Percentiles rank a stretch among this genome's conserved stretches.
phyloP scores from a whole-genome alignment of 2,888 invertebrate species.

The Panorpa germanica region DNA sequence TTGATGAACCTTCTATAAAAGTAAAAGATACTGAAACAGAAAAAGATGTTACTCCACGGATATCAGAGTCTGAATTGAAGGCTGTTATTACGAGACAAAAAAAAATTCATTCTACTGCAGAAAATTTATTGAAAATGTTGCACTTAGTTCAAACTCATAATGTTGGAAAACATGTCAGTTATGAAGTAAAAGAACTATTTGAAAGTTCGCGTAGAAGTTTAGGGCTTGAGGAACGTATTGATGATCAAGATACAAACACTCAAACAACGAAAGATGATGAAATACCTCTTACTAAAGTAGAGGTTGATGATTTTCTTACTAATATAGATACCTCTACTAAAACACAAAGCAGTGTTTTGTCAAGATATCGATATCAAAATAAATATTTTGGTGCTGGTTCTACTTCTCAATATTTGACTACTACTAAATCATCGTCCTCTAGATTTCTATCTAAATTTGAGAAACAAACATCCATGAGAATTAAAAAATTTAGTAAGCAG shows the following conservation, averaged over 20 bases:
- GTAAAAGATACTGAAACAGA: constrained; percentile 10
- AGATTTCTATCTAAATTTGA: constrained; percentile 27
- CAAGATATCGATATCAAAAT: too few relatives aligned
- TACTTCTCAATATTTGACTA: too few relatives aligned
- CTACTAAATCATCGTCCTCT: too few relatives aligned
- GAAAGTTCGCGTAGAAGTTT: constrained; percentile 43
- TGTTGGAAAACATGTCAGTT: constrained; percentile 58
- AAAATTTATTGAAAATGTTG: constrained; percentile 51
- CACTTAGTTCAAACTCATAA: constrained; percentile 56
- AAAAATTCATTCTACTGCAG: constrained; percentile 46
- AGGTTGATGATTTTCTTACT: too few relatives aligned
- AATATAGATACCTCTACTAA: too few relatives aligned
- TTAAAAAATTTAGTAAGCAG: constrained; percentile 54
- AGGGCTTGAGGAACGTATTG: constrained; percentile 13
- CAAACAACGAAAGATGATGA: not conserved
- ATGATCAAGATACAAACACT: constrained; percentile 11
- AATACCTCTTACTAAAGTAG: too few relatives aligned
- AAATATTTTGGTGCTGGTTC: too few relatives aligned
- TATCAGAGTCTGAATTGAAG: constrained; percentile 3
- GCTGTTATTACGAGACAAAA: constrained; percentile 24
- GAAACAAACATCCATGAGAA: constrained; percentile 28
- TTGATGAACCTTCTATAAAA: constrained; percentile 8
- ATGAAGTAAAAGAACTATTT: constrained; percentile 60
- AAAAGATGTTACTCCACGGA: not conserved
- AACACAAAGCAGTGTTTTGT: too few relatives aligned